These are phyloP conservation scores for Pseudeuparius sepicola DNA, from an alignment of 2,888 invertebrate species.

Conservation along the genomic window DNA sequence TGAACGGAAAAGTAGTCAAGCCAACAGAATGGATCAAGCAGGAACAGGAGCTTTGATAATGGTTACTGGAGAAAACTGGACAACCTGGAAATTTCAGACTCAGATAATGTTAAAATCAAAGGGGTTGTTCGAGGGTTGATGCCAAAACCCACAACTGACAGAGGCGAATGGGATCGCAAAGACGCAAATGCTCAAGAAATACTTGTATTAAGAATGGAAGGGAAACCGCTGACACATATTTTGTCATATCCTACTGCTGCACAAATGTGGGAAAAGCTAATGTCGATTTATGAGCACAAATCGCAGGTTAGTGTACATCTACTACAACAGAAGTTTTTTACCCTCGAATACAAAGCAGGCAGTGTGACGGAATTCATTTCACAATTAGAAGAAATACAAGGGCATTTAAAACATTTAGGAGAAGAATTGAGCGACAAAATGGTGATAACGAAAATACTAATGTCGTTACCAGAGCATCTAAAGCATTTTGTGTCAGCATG, in stretches of 20 bases:
- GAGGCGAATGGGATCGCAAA: slow-evolving; percentile 18
- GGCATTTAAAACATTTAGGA: slow-evolving; percentile 19
- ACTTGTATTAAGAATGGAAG: slow-evolving; percentile 22
- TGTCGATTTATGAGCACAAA: slow-evolving; percentile 21
- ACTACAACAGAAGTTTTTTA: slow-evolving; percentile 22
- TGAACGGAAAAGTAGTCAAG: no score
- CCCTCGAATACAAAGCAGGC: slow-evolving; percentile 16
- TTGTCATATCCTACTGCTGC: slow-evolving; percentile 19
- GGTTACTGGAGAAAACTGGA: slow-evolving; percentile 19
- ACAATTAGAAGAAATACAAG: slow-evolving; percentile 19
- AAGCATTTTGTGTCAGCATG: slow-evolving; percentile 23
- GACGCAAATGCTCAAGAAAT: slow-evolving; percentile 24
- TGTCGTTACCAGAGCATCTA: slow-evolving; percentile 20
- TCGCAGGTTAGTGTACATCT: slow-evolving; percentile 23
- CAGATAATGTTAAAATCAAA: slow-evolving; percentile 18
- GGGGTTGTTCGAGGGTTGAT: slow-evolving; percentile 13
- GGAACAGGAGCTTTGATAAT: no score
- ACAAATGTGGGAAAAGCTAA: slow-evolving; percentile 25
- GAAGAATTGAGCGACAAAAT: slow-evolving; percentile 22
- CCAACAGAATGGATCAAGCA: no score
- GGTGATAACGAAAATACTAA: slow-evolving; percentile 21
- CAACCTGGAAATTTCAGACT: slow-evolving; percentile 20
- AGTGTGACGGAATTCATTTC: slow-evolving; percentile 18
- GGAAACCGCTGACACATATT: slow-evolving; percentile 22
- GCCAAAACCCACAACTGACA: slow-evolving; percentile 7